phyloP scores from a whole-genome alignment of 2,888 invertebrate genomes.

The Napeogenes sylphis region DNA sequence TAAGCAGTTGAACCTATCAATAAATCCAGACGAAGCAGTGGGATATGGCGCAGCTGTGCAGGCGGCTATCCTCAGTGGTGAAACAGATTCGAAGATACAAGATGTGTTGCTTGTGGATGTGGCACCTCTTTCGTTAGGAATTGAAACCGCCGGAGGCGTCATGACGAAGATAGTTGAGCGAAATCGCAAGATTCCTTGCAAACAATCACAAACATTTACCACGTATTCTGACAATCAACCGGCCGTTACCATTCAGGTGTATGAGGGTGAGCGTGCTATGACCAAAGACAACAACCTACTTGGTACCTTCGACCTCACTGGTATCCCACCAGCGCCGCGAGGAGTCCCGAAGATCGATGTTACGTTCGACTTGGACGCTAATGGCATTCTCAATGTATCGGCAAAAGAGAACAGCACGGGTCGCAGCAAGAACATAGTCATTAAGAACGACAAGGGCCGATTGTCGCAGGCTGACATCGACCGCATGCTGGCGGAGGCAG shows the following conservation, averaged over 20 bases:
- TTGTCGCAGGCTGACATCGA: no score
- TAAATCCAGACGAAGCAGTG: conserved; percentile 86
- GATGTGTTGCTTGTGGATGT: conserved; percentile 76
- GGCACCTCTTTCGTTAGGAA: conserved; percentile 79
- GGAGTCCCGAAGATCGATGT: no score
- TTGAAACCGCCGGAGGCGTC: conserved; percentile 84
- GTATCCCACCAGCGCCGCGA: no score
- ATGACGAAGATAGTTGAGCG: conserved; percentile 83
- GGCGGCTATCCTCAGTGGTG: conserved; percentile 80
- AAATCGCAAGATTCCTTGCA: conserved; percentile 80
- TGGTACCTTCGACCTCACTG: no score
- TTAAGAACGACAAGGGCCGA: no score
- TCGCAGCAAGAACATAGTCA: no score
- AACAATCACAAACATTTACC: conserved; percentile 81
- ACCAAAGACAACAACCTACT: no score
- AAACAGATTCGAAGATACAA: conserved; percentile 82
- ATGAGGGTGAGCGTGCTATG: conserved; percentile 84
- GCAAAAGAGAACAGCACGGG: no score
- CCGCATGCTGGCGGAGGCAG: no score
- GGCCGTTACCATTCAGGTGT: conserved; percentile 81
- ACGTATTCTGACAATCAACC: conserved; percentile 86
- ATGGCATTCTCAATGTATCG: no score
- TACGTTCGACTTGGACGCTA: no score
- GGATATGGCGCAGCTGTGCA: conserved; percentile 84
- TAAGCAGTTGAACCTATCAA: conserved; percentile 81